Evolutionary conservation across 2,888 invertebrate genomes (phyloP).

Genomic region (Argyresthia goedartella): DNA sequence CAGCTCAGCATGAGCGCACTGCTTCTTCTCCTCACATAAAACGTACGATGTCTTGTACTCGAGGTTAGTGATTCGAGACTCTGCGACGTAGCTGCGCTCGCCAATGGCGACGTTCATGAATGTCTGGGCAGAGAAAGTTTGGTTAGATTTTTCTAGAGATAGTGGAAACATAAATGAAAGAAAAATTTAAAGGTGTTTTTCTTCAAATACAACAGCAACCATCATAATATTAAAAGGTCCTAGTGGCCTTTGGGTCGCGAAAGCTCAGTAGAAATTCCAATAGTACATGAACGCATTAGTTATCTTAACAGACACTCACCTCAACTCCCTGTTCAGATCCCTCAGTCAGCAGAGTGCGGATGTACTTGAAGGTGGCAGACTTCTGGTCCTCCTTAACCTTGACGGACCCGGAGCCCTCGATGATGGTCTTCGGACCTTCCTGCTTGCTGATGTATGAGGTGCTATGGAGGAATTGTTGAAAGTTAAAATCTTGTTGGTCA

Average conservation of each 20-base stretch:
- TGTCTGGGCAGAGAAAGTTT: slow-evolving; percentile 36
- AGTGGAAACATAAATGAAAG: background rate
- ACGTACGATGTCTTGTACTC: slow-evolving; percentile 79
- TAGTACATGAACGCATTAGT: too few relatives aligned
- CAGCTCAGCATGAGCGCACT: slow-evolving; percentile 82
- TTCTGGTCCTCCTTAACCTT: slow-evolving; percentile 77
- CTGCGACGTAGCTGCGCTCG: slow-evolving; percentile 77
- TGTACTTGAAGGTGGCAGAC: slow-evolving; percentile 81
- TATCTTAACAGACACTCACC: slow-evolving; percentile 23
- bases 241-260: too few relatives aligned
- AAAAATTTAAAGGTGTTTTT: too few relatives aligned
- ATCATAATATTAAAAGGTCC: too few relatives aligned
- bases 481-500: background rate
- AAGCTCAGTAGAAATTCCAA: too few relatives aligned
- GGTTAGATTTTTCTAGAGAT: too few relatives aligned
- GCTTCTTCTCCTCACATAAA: slow-evolving; percentile 83
- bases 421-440: slow-evolving; percentile 77
- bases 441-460: slow-evolving; percentile 79
- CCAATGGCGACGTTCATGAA: slow-evolving; percentile 79
- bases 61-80: slow-evolving; percentile 78
- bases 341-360: slow-evolving; percentile 73
- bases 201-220: too few relatives aligned
- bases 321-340: slow-evolving; percentile 78
- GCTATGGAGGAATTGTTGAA: slow-evolving; percentile 28
- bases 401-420: slow-evolving; percentile 82